phyloP scores from a whole-genome alignment of 2,797 vertebrate species.

The Lagorchestes hirsutus region DNA sequence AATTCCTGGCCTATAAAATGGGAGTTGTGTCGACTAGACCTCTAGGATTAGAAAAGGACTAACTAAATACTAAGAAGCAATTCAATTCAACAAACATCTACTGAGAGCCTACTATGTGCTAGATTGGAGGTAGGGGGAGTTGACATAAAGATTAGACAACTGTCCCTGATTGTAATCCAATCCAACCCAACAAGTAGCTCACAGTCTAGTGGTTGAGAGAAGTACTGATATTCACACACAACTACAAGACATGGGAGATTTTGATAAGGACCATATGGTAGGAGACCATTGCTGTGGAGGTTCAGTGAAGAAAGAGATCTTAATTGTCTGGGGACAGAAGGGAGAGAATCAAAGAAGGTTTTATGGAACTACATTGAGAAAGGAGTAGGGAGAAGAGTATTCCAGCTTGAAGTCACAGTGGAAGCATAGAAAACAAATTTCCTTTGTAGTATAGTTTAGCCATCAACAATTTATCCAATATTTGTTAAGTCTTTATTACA shows the following conservation, averaged over 20 bases:
- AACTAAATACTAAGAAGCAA: not conserved
- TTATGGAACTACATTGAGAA: not conserved
- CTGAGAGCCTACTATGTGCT: not conserved
- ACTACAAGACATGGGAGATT: not conserved
- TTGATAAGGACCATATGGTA: not conserved
- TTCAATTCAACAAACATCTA: not conserved
- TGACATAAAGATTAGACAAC: not conserved
- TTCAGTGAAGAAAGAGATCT: not conserved
- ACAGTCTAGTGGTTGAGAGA: not conserved
- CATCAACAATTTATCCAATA: not conserved
- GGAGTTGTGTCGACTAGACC: not conserved
- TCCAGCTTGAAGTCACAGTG: not conserved
- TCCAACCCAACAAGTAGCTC: not conserved
- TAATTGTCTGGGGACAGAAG: not conserved
- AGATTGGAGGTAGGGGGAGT: not conserved
- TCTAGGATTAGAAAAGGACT: not conserved
- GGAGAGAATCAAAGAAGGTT: not conserved
- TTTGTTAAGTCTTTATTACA: not conserved
- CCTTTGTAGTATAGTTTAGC: not conserved
- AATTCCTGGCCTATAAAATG: not conserved
- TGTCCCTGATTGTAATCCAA: not conserved
- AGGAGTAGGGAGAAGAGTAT: not conserved
- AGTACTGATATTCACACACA: not conserved
- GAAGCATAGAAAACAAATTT: not conserved
- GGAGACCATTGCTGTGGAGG: not conserved